Conservation (phyloP, 1,140 invertebrate genomes). For the Planococcus citri region DNA sequence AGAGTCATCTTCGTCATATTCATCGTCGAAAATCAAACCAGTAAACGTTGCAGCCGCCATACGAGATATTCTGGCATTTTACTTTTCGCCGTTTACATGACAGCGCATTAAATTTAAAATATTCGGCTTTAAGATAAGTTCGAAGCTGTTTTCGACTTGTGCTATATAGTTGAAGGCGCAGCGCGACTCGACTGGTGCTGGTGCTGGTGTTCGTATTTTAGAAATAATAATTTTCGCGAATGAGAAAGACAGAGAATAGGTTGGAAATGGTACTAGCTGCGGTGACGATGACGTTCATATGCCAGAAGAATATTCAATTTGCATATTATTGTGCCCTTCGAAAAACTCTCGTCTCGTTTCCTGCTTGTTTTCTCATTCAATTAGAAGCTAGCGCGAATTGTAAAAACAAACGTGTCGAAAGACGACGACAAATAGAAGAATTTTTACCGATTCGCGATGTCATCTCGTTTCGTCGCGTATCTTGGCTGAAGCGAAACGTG, state of each 20-base stretch:
- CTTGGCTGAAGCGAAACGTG: no score
- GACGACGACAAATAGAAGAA: no score
- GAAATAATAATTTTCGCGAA: background rate
- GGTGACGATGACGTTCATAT: background rate
- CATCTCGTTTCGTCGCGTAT: no score
- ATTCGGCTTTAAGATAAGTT: background rate
- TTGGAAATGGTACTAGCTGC: background rate
- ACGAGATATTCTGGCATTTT: no score
- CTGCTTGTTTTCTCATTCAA: background rate
- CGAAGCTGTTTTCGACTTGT: background rate
- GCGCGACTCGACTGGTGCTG: background rate
- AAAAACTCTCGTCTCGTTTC: background rate
- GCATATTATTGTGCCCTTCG: background rate
- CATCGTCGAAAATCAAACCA: no score
- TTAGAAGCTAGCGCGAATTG: background rate
- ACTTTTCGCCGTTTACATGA: background rate
- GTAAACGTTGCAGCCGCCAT: no score
- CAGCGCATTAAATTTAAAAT: slow-evolving; percentile 3
- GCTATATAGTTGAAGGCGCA: background rate
- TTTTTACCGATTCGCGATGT: no score
- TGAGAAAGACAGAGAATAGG: background rate
- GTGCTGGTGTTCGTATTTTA: background rate
- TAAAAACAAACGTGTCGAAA: no score
- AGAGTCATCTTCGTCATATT: no score
- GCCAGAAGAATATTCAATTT: background rate